These are phyloP conservation scores for Leptinotarsa lineolata DNA, from an alignment of 1,140 invertebrate genomes.

Conservation along the genomic window DNA sequence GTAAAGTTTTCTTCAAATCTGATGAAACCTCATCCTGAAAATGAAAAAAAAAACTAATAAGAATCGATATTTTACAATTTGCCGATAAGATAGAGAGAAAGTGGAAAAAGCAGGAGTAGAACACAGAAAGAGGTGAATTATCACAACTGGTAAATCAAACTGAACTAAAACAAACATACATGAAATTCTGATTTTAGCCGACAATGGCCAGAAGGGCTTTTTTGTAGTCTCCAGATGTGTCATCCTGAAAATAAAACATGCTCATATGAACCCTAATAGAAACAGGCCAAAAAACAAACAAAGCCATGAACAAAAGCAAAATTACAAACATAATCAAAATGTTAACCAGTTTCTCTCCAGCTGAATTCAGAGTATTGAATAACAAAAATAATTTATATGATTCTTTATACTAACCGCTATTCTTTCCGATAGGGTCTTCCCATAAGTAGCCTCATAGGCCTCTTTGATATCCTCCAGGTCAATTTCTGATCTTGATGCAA, in stretches of 20 bases:
- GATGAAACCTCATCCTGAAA: slow-evolving; percentile 84
- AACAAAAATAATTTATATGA: background rate
- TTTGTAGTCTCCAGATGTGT: slow-evolving; percentile 65
- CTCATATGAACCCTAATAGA: slow-evolving; percentile 14
- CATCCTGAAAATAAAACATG: slow-evolving; percentile 55
- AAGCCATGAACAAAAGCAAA: too few relatives aligned
- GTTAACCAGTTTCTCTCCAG: background rate
- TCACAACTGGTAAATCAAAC: background rate
- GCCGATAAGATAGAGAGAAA: background rate
- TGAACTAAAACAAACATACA: background rate
- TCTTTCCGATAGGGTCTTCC: slow-evolving; percentile 76
- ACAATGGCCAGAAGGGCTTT: slow-evolving; percentile 59
- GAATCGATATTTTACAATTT: background rate
- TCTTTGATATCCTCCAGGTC: slow-evolving; percentile 86
- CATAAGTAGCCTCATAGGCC: slow-evolving; percentile 77
- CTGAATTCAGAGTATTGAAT: background rate
- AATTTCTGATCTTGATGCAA: slow-evolving; percentile 85
- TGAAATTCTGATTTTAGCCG: slow-evolving; percentile 26
- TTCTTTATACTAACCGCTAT: slow-evolving; percentile 68
- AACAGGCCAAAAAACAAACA: background rate
- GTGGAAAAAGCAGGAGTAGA: background rate
- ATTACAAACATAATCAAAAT: too few relatives aligned
- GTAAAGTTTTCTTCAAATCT: slow-evolving; percentile 82
- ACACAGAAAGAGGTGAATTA: background rate
- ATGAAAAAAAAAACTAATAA: slow-evolving; percentile 24